Percentiles rank a stretch among this genome's conserved stretches.
Conservation (phyloP, 2,888 invertebrate genomes). For the Drepana falcataria region DNA sequence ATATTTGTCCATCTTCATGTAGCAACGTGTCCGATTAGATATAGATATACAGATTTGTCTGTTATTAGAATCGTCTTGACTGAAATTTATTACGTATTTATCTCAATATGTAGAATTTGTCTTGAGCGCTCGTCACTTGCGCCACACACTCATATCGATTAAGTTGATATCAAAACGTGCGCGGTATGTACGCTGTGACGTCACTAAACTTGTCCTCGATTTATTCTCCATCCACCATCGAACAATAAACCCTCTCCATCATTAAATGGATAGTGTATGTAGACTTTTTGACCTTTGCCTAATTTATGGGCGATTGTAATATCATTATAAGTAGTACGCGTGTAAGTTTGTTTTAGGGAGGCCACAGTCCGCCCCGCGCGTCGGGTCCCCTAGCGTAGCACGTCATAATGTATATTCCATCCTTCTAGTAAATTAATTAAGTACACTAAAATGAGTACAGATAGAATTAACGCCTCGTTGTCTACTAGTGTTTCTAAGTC, state of each 20-base stretch:
- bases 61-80: background rate
- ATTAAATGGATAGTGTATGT: conserved; percentile 27
- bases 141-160: conserved; percentile 47
- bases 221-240: conserved; percentile 72
- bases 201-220: conserved; percentile 59
- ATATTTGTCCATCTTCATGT: background rate
- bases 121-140: conserved; percentile 39
- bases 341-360: conserved; percentile 37
- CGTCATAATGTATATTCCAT: conserved; percentile 77
- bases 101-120: no score
- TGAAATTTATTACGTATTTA: background rate
- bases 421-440: conserved; percentile 70
- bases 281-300: conserved; percentile 33
- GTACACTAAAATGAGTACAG: conserved; percentile 71
- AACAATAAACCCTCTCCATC: conserved; percentile 60
- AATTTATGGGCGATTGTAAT: conserved; percentile 37
- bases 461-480: conserved; percentile 59
- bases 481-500: conserved; percentile 62
- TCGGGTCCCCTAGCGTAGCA: conserved; percentile 55
- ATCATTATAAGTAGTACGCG: conserved; percentile 53
- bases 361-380: conserved; percentile 42
- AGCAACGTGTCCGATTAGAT: background rate
- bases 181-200: conserved; percentile 10
- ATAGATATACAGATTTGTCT: background rate
- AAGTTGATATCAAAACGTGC: conserved; percentile 33